Evolutionary conservation across 2,113 vertebrate genomes (phyloP).

Genomic region (Crotalus horridus): DNA sequence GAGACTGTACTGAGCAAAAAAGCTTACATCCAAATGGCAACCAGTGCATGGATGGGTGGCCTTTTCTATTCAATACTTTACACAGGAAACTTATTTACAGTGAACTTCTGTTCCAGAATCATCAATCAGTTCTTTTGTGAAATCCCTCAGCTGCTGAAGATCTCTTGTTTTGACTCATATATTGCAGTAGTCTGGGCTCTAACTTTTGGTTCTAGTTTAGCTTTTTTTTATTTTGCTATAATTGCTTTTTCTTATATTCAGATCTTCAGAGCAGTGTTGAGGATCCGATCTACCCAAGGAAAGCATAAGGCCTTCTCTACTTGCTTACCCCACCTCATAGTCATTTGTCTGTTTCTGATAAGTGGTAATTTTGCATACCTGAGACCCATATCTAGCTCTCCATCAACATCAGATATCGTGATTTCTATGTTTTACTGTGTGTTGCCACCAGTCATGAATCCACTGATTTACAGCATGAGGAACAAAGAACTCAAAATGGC

Average conservation of each 20-base stretch:
- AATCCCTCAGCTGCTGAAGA: background rate
- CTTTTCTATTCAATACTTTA: background rate
- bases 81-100: background rate
- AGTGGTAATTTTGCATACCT: background rate
- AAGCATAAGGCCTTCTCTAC: background rate
- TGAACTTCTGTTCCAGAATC: background rate
- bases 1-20: background rate
- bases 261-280: background rate
- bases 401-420: background rate
- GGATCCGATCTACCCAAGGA: background rate
- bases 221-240: background rate
- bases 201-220: background rate
- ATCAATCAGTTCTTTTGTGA: background rate
- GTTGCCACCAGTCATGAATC: background rate
- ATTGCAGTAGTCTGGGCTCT: background rate
- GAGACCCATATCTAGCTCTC: background rate
- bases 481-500: background rate
- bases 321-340: background rate
- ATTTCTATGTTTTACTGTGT: background rate
- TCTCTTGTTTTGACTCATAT: background rate
- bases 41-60: background rate
- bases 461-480: background rate
- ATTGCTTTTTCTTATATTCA: background rate
- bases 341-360: background rate
- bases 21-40: background rate